Percentiles rank a stretch among this genome's conserved stretches.
Evolutionary conservation across 2,113 vertebrate species (phyloP).

Genomic region (Phalacrocorax brasilianus): DNA sequence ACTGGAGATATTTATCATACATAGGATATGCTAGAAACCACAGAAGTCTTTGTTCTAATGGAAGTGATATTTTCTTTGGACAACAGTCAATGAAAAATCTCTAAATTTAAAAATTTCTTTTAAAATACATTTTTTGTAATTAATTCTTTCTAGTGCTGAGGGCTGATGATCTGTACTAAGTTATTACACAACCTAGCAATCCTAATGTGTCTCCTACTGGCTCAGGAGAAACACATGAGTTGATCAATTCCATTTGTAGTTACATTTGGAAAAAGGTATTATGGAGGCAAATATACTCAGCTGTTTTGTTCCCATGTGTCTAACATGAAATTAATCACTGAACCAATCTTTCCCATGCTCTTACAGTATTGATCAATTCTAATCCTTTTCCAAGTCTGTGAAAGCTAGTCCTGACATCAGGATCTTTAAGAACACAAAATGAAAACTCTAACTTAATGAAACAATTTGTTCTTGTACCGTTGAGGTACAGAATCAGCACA

Average conservation of each 20-base stretch:
- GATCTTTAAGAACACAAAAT: slow-evolving; percentile 49
- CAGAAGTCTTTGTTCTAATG: not conserved
- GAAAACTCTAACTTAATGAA: slow-evolving; percentile 50
- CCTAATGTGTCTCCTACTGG: slow-evolving; percentile 43
- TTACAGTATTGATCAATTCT: slow-evolving; percentile 56
- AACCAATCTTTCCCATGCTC: slow-evolving; percentile 44
- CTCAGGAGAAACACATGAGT: slow-evolving; percentile 60
- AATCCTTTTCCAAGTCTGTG: slow-evolving; percentile 58
- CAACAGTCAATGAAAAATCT: not conserved
- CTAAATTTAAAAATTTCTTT: not conserved
- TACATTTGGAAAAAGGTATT: slow-evolving; percentile 77
- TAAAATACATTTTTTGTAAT: slow-evolving; percentile 28
- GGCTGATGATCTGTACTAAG: slow-evolving; percentile 31
- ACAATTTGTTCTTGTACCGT: slow-evolving; percentile 19
- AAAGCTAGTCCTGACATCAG: not conserved
- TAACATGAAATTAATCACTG: slow-evolving; percentile 73
- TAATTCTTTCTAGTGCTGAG: slow-evolving; percentile 11
- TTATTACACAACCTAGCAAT: slow-evolving; percentile 58
- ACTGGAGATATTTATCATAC: not conserved
- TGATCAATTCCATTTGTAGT: slow-evolving; percentile 76
- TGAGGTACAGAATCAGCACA: not conserved
- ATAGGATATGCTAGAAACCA: not conserved
- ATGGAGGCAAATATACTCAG: slow-evolving; percentile 71
- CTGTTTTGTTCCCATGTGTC: slow-evolving; percentile 60
- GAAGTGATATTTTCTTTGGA: not conserved